Base-by-base conservation (phyloP, 2,888 invertebrate genomes). In the Laothoe populi region DNA sequence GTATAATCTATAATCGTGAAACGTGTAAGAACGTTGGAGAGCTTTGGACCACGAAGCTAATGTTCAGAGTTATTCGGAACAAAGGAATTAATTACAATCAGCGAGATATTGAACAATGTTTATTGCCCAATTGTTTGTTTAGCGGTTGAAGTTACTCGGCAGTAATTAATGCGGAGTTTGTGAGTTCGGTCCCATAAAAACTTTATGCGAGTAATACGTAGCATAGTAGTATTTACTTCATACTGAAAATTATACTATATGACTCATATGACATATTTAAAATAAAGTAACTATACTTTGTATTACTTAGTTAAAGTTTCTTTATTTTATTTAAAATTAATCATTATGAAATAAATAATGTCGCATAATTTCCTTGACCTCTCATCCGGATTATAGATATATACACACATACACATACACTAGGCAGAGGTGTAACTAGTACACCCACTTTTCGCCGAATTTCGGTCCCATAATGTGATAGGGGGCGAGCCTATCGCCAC, bases 61-160 rank as follows among this genome's bases (percentile, higher is more conserved):
- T 16, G 44, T 44, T 7, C 23, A 59, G 53, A 66, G 57, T 48
- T 57, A 67, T 67, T 70, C 64, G 63, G 42, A 59, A 71, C 73
- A 72, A 68, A 70, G 70, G 76, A 76, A 74, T 78, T 79, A 81
- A 82, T 85, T 83, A n/a, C n/a, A n/a, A n/a, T n/a, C n/a, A 83
- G 78, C 77, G 75, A 78, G 77, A 79, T 82, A 84, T 83, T 79
- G 81, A 74, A 71, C 76, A 79, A 78, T 82, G 83, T 84, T 84
- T 83, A 84, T 81, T 79, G 74, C 73, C 70, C 64, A 69, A 73
- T 70, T 65, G 69, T 71, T 67, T 71, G 66, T 66, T 66, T 59
- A 62, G 65, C 63, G 64, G 66, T 44, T 63, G 62, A 71, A 71
- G 74, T 73, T 74, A 64, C 66, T 69, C 60, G 64, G 66, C 63